phyloP scores from a whole-genome alignment of 2,113 vertebrate species.

The Phodopus roborovskii region DNA sequence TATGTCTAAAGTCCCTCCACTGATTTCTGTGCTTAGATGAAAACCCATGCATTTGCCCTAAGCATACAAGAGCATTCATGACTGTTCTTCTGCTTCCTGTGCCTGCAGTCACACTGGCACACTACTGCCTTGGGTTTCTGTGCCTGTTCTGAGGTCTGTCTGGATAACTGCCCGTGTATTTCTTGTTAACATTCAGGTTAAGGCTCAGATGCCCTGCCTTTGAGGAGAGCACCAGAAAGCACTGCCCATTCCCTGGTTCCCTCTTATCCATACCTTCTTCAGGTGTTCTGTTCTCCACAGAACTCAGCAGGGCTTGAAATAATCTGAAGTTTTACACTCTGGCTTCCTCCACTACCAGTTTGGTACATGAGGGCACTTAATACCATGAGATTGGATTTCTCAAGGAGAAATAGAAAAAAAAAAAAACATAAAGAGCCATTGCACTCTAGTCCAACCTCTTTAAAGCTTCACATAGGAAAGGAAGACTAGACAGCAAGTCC shows the following conservation, averaged over 20 bases:
- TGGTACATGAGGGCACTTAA: neutral
- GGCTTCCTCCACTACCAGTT: neutral
- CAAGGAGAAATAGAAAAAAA: slow-evolving; percentile 32
- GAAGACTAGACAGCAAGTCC: neutral
- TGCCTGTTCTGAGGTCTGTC: neutral
- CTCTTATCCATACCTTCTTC: neutral
- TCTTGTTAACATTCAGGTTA: neutral
- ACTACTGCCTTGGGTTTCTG: neutral
- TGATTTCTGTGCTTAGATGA: neutral
- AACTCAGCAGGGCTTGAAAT: neutral
- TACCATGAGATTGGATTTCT: slow-evolving; percentile 8
- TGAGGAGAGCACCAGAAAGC: neutral
- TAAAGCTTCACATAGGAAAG: slow-evolving; percentile 37
- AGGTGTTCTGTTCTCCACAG: neutral
- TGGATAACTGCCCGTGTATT: neutral
- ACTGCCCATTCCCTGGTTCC: neutral
- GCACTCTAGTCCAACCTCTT: neutral
- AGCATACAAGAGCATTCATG: neutral
- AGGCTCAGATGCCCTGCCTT: neutral
- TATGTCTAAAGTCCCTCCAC: neutral
- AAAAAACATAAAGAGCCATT: too few species aligned
- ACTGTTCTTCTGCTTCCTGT: neutral
- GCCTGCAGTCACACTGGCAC: neutral
- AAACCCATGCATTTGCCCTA: neutral
- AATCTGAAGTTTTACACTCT: neutral